Percentiles rank a stretch among this genome's conserved stretches.
phyloP scores from a whole-genome alignment of 1,140 invertebrate genomes.

The Camponotus vicinus region DNA sequence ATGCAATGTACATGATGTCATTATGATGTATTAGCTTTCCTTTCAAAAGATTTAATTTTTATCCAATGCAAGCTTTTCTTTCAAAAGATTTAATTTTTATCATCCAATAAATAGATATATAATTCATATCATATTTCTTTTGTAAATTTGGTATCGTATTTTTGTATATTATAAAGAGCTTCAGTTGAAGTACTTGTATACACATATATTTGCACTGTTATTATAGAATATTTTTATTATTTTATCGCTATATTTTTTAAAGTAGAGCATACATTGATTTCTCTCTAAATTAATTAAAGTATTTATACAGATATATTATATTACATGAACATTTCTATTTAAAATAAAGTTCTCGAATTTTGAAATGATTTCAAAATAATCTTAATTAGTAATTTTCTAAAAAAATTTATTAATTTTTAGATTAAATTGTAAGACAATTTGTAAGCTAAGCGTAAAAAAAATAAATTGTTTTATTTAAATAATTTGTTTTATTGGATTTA shows the following conservation, averaged over 20 bases:
- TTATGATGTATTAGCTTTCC: neutral
- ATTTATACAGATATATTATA: neutral
- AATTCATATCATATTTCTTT: too few species aligned
- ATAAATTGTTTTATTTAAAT: neutral
- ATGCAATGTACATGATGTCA: too few species aligned
- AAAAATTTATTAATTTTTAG: constrained; percentile 17
- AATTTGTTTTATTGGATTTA: constrained; percentile 11
- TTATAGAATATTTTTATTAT: neutral
- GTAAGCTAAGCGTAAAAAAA: neutral
- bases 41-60: neutral
- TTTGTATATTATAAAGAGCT: neutral
- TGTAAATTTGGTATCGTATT: neutral
- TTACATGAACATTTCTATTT: neutral
- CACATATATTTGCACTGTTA: neutral
- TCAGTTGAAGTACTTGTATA: neutral
- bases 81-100: too few species aligned
- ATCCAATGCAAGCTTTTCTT: neutral
- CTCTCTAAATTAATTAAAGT: neutral
- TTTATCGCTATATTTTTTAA: neutral
- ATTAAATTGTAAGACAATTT: neutral
- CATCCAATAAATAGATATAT: too few species aligned
- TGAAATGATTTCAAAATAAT: neutral
- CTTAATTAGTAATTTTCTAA: neutral
- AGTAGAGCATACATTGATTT: neutral
- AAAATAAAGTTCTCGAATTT: neutral